Percentiles rank a stretch among this genome's conserved stretches.
These are phyloP conservation scores for Nesoenas mayeri DNA, from an alignment of 2,113 vertebrate genomes.

Conservation along the genomic window DNA sequence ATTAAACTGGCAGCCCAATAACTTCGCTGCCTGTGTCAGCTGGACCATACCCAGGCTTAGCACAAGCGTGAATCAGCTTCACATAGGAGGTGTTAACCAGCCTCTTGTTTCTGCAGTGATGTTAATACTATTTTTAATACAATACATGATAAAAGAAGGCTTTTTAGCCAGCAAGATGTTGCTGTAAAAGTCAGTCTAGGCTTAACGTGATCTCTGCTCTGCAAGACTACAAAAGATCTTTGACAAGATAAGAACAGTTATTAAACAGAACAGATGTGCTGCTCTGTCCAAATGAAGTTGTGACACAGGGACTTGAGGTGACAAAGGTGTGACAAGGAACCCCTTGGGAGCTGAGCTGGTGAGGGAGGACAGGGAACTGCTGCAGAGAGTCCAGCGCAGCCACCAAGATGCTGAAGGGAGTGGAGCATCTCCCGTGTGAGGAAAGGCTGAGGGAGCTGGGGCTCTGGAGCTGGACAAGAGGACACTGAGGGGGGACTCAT, in stretches of 20 bases:
- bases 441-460: no score
- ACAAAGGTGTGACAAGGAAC: neutral
- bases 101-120: neutral
- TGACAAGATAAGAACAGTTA: neutral
- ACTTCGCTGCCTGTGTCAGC: constrained; percentile 68
- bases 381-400: no score
- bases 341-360: neutral
- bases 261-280: neutral
- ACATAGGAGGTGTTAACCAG: constrained; percentile 44
- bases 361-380: neutral
- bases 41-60: constrained; percentile 61
- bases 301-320: neutral
- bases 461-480: no score
- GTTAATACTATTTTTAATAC: neutral
- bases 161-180: neutral
- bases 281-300: neutral
- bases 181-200: neutral
- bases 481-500: no score
- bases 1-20: constrained; percentile 77
- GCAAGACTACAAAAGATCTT: neutral
- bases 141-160: neutral
- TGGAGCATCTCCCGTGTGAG: no score
- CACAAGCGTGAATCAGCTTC: constrained; percentile 56
- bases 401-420: no score
- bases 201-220: neutral